phyloP scores from a whole-genome alignment of 2,888 invertebrate species.

The Trichacis sp. region DNA sequence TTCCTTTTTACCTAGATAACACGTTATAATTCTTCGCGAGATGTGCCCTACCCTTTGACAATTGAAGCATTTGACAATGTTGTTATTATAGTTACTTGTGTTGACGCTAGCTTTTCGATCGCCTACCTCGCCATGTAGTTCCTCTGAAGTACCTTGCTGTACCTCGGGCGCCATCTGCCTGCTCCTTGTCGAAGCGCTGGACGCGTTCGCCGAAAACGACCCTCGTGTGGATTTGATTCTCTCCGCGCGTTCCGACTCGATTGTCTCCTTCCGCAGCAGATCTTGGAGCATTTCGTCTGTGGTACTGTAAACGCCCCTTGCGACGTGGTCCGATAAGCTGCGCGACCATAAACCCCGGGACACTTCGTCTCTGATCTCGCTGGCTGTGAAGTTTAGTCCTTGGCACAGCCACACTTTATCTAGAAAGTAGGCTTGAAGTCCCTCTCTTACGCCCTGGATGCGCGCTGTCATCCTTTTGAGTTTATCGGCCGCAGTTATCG shows the following conservation, averaged over 20 bases:
- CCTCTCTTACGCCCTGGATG: conserved; percentile 13
- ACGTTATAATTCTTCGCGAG: conserved; percentile 6
- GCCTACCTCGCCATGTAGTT: not conserved
- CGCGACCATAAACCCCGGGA: conserved; percentile 26
- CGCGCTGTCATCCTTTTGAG: conserved; percentile 24
- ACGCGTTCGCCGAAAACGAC: too few species aligned
- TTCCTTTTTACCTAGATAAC: conserved; percentile 8
- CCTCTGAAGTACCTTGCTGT: too few species aligned
- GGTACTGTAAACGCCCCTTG: conserved; percentile 7
- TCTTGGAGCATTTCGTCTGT: conserved; percentile 24
- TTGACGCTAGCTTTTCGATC: not conserved
- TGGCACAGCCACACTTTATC: conserved; percentile 32
- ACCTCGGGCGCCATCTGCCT: too few species aligned
- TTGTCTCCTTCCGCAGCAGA: conserved; percentile 7
- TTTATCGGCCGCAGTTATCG: conserved; percentile 13
- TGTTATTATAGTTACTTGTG: too few species aligned
- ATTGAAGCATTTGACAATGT: too few species aligned
- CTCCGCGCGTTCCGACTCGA: not conserved
- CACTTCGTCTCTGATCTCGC: conserved; percentile 20
- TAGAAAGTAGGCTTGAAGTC: conserved; percentile 18
- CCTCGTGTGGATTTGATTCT: too few species aligned
- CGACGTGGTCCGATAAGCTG: conserved; percentile 10
- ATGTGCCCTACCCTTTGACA: conserved; percentile 6
- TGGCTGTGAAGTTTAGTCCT: conserved; percentile 7
- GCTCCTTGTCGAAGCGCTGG: too few species aligned